Evolutionary conservation across 1,140 invertebrate genomes (phyloP), one percentile per base, ranked within the genome.

Genomic region (Stegodyphus mimosarum): DNA sequence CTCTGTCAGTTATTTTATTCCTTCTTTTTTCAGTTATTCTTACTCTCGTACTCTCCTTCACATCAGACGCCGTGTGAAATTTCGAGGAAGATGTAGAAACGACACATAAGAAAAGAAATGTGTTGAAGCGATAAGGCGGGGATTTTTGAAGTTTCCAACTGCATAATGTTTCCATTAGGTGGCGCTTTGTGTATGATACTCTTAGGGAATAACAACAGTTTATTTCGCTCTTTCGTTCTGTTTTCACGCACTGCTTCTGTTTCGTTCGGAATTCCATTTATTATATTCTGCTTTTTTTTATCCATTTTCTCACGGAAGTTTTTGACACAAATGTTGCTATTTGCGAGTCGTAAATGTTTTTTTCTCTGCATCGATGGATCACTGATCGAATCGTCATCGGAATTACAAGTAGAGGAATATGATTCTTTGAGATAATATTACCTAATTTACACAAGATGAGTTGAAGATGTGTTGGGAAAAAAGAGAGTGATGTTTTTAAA

Each of bases 121-220:
- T 48, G 63, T 70, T 13, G 52, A 70, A 67, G 52, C 77, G 77
- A 79, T 79, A 79, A 79, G 77, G 77, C 52, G 67, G 15, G 67
- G 77, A 79, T 79, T 79, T 79, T 79, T 79, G 77, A 79, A 79
- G 77, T 79, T 79, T 79, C 70, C 77, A 70, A 55, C 77, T 70
- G 77, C 77, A 79, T 79, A 79, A 79, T 79, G 77, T 79, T 79
- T 79, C 77, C 77, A 79, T 79, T 79, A 79, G 77, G 51, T 53
- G 67, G 60, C 77, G 50, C 60, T 69, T 79, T 64, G 66, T 66
- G 77, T 55, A 66, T 79, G 77, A 79, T 69, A 70, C 77, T 79
- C 51, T 50, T 70, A 70, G 33, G 13, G 77, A 79, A 79, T 79
- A 79, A 79, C 52, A 79, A 69, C 48, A 70, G 66, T 48, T 70